Base-by-base conservation (phyloP, 2,888 invertebrate species). In the Sceliomorpha sp. region DNA sequence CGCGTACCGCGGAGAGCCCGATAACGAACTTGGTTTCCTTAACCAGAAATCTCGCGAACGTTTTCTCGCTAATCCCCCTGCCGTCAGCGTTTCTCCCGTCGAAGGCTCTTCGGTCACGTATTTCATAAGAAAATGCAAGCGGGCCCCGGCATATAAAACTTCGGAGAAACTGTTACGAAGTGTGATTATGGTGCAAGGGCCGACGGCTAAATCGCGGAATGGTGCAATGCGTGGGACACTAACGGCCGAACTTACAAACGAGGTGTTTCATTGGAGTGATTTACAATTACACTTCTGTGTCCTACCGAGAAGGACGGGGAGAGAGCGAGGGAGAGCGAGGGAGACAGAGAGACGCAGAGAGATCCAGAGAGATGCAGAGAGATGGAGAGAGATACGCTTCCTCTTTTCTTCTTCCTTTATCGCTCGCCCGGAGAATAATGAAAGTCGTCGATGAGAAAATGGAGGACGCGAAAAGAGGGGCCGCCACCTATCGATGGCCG, bases 401-500 rank as follows among this genome's bases (percentile, higher is more conserved):
- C n/a, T n/a, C n/a, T n/a, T n/a, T n/a, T n/a, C n/a, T n/a, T n/a
- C n/a, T n/a, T n/a, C n/a, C n/a, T n/a, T n/a, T n/a, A n/a, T n/a
- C n/a, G 9, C 15, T 7, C 9, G 17, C 3, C 5, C 15, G 31
- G 3, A 15, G 13, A 20, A 13, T 24, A 47, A 32, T 12, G 17
- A 20, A 27, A 14, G 17, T 48, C 36, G 34, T 10, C 26, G n/a
- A n/a, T n/a, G n/a, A 14, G 53, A 9, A 53, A 40, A 53, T 42
- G 36, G 27, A 37, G 37, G 17, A 15, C 13, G 15, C 67, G 75
- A 72, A 75, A 70, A 70, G 5, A 13, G 32, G 12, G 24, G 2
- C 6, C 31, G 40, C 31, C 36, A 26, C 24, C 66, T 79, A 83
- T 83, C 79, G 80, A 81, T 82, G 76, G 77, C 76, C 75, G 73